phyloP scores from a whole-genome alignment of 2,113 vertebrate genomes.

The Gavia stellata region DNA sequence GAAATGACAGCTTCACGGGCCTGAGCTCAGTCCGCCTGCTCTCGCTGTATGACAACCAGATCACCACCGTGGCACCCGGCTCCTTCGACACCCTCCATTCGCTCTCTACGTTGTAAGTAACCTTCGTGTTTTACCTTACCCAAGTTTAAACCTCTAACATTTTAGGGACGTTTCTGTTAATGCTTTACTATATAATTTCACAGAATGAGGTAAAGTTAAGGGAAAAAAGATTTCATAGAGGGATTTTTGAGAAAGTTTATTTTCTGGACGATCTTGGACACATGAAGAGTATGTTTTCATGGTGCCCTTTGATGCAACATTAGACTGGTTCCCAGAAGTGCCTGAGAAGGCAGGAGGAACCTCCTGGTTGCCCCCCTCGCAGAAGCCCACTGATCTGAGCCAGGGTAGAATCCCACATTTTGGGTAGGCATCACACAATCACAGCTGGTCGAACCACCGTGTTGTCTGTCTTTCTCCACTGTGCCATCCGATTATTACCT shows the following conservation, averaged over 20 bases:
- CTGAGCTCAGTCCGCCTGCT: conserved; percentile 93
- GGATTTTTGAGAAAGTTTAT: not conserved
- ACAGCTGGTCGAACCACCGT: not conserved
- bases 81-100: conserved; percentile 95
- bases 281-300: not conserved
- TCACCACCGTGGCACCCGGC: conserved; percentile 90
- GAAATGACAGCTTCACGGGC: conserved; percentile 93
- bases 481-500: not conserved
- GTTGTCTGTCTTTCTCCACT: not conserved
- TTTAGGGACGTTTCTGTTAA: not conserved
- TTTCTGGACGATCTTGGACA: not conserved
- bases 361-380: accelerated
- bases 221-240: not conserved
- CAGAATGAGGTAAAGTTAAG: not conserved
- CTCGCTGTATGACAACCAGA: conserved; percentile 96
- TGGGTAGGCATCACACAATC: accelerated
- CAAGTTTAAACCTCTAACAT: not conserved
- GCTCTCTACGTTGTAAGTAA: conserved; percentile 91
- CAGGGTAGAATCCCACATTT: not conserved
- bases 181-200: not conserved
- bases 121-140: not conserved
- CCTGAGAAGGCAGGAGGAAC: not conserved
- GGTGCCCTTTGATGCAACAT: not conserved
- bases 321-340: not conserved
- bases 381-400: not conserved